A percentile compares a stretch with the other conserved stretches of the same genome.
phyloP scores from a whole-genome alignment of 2,797 vertebrate genomes.

The Strix occidentalis region DNA sequence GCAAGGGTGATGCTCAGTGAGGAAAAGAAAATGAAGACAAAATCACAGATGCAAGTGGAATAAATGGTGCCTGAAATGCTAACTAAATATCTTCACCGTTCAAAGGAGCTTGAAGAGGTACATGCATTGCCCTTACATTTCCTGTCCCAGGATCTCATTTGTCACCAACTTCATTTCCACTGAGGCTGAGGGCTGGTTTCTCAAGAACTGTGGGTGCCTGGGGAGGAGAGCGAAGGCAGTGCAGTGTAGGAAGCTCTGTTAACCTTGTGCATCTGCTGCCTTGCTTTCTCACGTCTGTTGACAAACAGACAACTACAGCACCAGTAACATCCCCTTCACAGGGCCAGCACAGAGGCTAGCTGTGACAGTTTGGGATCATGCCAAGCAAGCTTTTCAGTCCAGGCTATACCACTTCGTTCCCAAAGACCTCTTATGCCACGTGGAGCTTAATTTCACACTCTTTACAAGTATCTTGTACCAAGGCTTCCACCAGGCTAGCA shows the following conservation, averaged over 20 bases:
- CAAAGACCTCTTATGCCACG: neutral
- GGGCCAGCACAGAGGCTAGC: neutral
- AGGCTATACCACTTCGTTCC: neutral
- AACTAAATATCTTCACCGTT: conserved; percentile 6
- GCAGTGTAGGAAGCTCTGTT: neutral
- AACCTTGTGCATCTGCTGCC: neutral
- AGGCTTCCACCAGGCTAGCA: neutral
- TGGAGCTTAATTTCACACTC: neutral
- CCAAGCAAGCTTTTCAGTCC: neutral
- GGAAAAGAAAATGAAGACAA: neutral
- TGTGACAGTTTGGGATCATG: neutral
- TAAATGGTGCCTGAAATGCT: conserved; percentile 9
- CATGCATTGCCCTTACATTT: neutral
- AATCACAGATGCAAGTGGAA: neutral
- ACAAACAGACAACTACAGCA: neutral
- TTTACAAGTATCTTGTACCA: neutral
- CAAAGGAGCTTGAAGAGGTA: neutral
- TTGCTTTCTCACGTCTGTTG: neutral
- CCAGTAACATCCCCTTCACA: neutral
- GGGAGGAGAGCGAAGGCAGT: neutral
- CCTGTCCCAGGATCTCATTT: neutral
- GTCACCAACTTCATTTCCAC: neutral
- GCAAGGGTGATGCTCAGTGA: neutral
- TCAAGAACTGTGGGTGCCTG: neutral
- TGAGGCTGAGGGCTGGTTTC: neutral